Base-by-base conservation (phyloP, 2,113 vertebrate genomes). In the Xenopus laevis region DNA sequence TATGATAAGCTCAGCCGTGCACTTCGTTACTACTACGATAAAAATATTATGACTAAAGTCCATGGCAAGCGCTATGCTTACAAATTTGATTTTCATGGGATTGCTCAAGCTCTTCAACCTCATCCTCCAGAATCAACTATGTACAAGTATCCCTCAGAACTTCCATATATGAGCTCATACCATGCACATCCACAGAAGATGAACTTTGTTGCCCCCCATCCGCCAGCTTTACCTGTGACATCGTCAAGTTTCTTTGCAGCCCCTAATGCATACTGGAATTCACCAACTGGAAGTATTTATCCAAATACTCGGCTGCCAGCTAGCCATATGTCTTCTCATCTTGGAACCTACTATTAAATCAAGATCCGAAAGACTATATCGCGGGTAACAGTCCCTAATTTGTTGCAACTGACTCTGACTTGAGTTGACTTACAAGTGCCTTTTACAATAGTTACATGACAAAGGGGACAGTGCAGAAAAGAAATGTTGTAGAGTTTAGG, bases 31-130 rank as follows among this genome's bases (percentile, higher is more conserved):
- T 95, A 95, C 82, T 95, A 95, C 0, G 94, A 95, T 83, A 95
- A 95, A 82, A 95, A 95, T 84, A 95, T 95, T 88, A 95, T 95
- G 94, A 95, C 94, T 88, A 95, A 95, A 68, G 94, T 95, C 68
- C 94, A 95, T 0, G 94, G 94, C 73, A 95, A 95, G 80, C 91
- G 94, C 78, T 95, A 95, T 0, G 94, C 94, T 77, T 95, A 95
- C 86, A 95, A 95, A 78, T 95, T 95, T 17, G 94, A 95, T 86
- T 95, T 95, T 89, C 94, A 95, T 0, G 93, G 94, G n/a, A 95
- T 95, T 0, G 93, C 94, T 57, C 94, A 95, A 86, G 94, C 94
- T 27, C 86, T 95, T 7, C 94, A 95, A 82, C 94, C 94, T 1
- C 94, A 95, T 66, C 94, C 93, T 0, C 93, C 94, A 0, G 94